phyloP scores from a whole-genome alignment of 2,113 vertebrate species.

The Podarcis raffonei region DNA sequence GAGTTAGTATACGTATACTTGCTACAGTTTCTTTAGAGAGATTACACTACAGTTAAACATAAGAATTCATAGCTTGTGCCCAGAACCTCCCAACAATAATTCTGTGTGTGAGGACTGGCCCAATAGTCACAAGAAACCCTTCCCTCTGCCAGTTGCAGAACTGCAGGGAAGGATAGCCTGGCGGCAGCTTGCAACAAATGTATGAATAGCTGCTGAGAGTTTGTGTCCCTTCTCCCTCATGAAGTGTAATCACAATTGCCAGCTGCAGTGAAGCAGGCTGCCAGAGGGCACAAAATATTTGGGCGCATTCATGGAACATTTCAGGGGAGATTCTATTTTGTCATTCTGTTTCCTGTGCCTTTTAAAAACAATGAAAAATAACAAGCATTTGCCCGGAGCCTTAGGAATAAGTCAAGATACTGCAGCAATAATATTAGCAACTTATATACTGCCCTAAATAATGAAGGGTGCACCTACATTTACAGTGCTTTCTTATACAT shows the following conservation, averaged over 20 bases:
- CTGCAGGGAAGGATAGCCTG: background rate
- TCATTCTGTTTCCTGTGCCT: background rate
- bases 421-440: background rate
- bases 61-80: background rate
- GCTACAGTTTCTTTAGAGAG: constrained; percentile 10
- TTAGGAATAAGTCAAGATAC: background rate
- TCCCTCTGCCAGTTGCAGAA: background rate
- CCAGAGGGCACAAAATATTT: background rate
- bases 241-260: background rate
- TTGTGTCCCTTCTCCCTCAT: background rate
- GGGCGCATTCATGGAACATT: background rate
- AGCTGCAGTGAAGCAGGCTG: background rate
- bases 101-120: background rate
- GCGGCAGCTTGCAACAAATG: background rate
- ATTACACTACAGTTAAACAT: background rate
- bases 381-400: background rate
- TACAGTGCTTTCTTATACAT: background rate
- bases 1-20: background rate
- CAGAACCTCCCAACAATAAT: background rate
- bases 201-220: background rate
- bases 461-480: background rate
- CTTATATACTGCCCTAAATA: fast-evolving
- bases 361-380: background rate
- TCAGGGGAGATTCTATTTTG: background rate
- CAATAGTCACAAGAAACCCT: background rate